Base-by-base conservation (phyloP, 2,888 invertebrate species). In the Apocheima hispidaria region DNA sequence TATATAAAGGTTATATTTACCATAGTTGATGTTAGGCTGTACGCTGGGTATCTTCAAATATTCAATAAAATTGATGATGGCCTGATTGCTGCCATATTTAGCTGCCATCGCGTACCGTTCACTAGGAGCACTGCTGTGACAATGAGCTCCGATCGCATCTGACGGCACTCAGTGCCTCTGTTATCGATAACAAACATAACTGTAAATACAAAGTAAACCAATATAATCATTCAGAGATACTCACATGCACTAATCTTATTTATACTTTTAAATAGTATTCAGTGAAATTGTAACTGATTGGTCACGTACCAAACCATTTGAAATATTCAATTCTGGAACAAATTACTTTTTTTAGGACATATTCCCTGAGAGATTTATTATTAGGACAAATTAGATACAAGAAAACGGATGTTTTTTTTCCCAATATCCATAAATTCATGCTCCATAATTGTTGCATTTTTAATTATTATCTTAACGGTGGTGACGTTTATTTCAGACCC, bases 21-120 rank as follows among this genome's bases (percentile, higher is more conserved):
- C 95, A 83, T 97, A 97, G 78, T 96, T 94, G 28, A 96, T 93
- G 73, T 95, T 86, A 0, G 97, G 97, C 60, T 97, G 97, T 1
- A 96, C 96, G 58, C 96, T 96, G 16, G 96, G 95, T 75, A 96
- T 96, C 71, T 94, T 90, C 54, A 97, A 86, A 87, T 96, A 97
- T 72, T 96, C 95, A 40, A 96, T 90, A 79, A 97, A 97, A 79
- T 94, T 95, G 40, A 94, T 93, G 50, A 96, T 94, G 44, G 96
- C 94, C 65, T 89, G 66, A 72, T 87, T 88, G 59, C 81, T 87
- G 70, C 81, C 76, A 72, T 88, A 90, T 62, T 84, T 78, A 23
- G 74, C 66, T 53, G 88, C 75, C 91, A 91, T 92, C 57, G 68
- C 66, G 74, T 64, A 68, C 61, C n/a, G 26, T 65, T 56, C 69